These are phyloP conservation scores for Etheostoma spectabile DNA, from an alignment of 2,113 vertebrate species.

Conservation along the genomic window DNA sequence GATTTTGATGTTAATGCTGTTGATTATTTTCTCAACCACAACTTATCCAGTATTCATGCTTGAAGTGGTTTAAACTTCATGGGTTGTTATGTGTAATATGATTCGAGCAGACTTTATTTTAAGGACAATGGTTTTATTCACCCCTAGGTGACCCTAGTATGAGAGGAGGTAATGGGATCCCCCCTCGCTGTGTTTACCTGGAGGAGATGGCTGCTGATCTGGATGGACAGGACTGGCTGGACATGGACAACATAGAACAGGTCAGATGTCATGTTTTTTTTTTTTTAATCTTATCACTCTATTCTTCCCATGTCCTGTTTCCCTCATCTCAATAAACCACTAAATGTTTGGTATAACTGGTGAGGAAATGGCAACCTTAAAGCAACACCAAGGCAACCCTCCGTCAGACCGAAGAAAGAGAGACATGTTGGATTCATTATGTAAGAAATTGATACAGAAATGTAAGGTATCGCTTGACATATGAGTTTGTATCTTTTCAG, in stretches of 20 bases:
- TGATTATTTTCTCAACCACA: background rate
- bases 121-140: slow-evolving; percentile 13
- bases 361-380: background rate
- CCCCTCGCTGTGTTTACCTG: slow-evolving; percentile 93
- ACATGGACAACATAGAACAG: slow-evolving; percentile 98
- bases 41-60: background rate
- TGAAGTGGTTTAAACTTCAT: background rate
- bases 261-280: slow-evolving; percentile 69
- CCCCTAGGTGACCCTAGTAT: slow-evolving; percentile 92
- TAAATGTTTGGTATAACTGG: background rate
- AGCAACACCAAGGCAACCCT: background rate
- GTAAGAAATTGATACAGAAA: background rate
- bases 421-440: background rate
- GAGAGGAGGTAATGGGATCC: slow-evolving; percentile 95
- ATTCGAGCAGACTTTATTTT: slow-evolving; percentile 7
- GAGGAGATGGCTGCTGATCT: slow-evolving; percentile 95
- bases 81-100: background rate
- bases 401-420: background rate
- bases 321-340: background rate
- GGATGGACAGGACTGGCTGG: slow-evolving; percentile 98
- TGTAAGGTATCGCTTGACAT: background rate
- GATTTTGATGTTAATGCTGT: background rate
- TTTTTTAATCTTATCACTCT: background rate
- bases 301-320: slow-evolving; percentile 3
- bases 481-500: background rate